Conservation (phyloP, 2,113 vertebrate species). For the Noctilio leporinus region DNA sequence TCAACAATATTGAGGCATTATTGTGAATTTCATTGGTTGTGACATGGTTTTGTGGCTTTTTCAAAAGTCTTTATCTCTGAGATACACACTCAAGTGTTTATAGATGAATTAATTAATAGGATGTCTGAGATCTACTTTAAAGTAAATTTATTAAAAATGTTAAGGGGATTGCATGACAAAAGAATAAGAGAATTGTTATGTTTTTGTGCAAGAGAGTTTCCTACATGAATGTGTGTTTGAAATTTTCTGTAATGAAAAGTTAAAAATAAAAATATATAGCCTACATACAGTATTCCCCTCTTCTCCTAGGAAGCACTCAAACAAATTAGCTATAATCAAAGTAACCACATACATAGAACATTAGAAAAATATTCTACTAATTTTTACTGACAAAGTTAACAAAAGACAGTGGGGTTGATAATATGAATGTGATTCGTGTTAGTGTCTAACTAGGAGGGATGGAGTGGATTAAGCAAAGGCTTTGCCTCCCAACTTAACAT, state of each 20-base stretch:
- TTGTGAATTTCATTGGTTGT: neutral
- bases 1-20: neutral
- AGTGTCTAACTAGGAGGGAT: neutral
- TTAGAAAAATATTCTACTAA: constrained; percentile 5
- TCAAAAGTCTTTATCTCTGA: neutral
- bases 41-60: neutral
- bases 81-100: neutral
- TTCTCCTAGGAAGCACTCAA: neutral
- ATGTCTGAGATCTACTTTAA: neutral
- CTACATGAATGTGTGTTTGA: neutral
- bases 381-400: constrained; percentile 26
- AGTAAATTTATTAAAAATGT: neutral
- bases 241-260: neutral
- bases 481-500: neutral
- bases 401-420: neutral
- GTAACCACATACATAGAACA: neutral
- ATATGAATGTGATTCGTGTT: neutral
- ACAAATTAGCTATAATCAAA: neutral
- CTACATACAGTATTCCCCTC: neutral
- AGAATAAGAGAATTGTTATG: neutral
- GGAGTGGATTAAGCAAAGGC: neutral
- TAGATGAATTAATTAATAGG: neutral
- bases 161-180: neutral
- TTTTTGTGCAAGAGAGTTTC: neutral
- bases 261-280: neutral